phyloP scores from a whole-genome alignment of 2,888 invertebrate species.

The Drosophila nigritarsus region DNA sequence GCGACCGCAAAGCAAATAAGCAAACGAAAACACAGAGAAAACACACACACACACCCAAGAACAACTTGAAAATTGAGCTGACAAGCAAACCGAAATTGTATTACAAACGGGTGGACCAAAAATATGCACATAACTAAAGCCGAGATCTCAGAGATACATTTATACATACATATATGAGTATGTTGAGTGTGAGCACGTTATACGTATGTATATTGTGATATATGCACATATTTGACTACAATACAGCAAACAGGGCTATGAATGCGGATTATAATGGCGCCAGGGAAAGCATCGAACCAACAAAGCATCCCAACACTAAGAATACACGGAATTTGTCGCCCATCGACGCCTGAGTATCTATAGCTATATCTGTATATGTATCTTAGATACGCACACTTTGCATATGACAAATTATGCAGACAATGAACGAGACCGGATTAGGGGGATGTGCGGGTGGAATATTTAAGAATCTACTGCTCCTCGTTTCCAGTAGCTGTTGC shows the following conservation, averaged over 20 bases:
- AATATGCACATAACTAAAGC: conserved; percentile 79
- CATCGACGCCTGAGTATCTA: conserved; percentile 34
- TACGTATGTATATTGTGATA: conserved; percentile 23
- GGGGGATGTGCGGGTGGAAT: neutral
- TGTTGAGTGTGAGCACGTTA: conserved; percentile 13
- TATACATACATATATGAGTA: conserved; percentile 10
- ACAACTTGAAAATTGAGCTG: conserved; percentile 81
- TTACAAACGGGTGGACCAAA: conserved; percentile 61
- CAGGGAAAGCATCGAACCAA: conserved; percentile 15
- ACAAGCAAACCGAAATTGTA: conserved; percentile 77
- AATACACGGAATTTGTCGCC: conserved; percentile 40
- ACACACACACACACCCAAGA: conserved; percentile 27
- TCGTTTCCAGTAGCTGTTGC: conserved; percentile 16
- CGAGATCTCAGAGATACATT: conserved; percentile 44
- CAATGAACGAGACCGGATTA: conserved; percentile 26
- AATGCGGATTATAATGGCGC: conserved; percentile 73
- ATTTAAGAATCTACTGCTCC: conserved; percentile 2
- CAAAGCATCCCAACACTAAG: conserved; percentile 23
- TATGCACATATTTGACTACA: conserved; percentile 47
- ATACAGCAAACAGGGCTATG: conserved; percentile 48
- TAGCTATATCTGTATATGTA: conserved; percentile 24
- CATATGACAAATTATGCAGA: conserved; percentile 72
- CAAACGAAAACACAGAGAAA: conserved; percentile 36
- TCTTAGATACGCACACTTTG: conserved; percentile 46
- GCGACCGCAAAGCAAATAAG: conserved; percentile 56